These are phyloP conservation scores for Mallotus villosus DNA, from an alignment of 2,797 vertebrate species.

Conservation along the genomic window DNA sequence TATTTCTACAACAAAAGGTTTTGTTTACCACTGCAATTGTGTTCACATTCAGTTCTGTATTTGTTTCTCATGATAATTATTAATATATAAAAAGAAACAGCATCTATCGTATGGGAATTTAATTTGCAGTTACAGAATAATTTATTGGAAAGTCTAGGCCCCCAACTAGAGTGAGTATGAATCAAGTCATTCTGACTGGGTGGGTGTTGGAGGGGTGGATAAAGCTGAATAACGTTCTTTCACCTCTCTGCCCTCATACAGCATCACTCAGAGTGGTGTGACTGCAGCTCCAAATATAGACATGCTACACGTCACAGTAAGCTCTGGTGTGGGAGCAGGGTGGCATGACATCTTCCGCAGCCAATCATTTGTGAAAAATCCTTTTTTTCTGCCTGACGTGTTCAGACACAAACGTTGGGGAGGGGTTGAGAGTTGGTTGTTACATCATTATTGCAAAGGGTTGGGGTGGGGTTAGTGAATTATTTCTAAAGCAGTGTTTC, in stretches of 20 bases:
- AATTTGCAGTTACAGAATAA: not conserved
- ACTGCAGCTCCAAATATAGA: conserved; percentile 67
- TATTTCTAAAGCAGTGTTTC: not conserved
- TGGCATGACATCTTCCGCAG: conserved; percentile 67
- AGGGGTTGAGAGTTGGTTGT: conserved; percentile 32
- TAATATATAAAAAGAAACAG: too few relatives aligned
- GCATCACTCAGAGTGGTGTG: conserved; percentile 55
- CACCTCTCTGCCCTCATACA: conserved; percentile 30
- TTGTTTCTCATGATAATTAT: too few relatives aligned
- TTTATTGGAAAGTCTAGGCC: not conserved
- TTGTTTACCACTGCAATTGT: too few relatives aligned
- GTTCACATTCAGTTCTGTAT: too few relatives aligned
- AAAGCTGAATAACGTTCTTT: conserved; percentile 65
- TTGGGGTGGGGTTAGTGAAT: not conserved
- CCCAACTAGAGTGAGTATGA: conserved; percentile 30
- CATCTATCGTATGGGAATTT: not conserved
- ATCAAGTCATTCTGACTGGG: conserved; percentile 45
- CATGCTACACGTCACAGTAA: conserved; percentile 27
- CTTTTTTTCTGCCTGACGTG: conserved; percentile 26
- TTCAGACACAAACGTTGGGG: conserved; percentile 21
- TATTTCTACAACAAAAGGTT: too few relatives aligned
- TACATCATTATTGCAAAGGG: conserved; percentile 24
- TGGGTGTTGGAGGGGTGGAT: not conserved
- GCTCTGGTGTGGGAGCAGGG: conserved; percentile 45
- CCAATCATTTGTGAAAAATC: conserved; percentile 53